Evolutionary conservation across 1,140 invertebrate genomes (phyloP), one percentile per base, ranked within the genome.

Genomic region (Drosophila kanapiae): DNA sequence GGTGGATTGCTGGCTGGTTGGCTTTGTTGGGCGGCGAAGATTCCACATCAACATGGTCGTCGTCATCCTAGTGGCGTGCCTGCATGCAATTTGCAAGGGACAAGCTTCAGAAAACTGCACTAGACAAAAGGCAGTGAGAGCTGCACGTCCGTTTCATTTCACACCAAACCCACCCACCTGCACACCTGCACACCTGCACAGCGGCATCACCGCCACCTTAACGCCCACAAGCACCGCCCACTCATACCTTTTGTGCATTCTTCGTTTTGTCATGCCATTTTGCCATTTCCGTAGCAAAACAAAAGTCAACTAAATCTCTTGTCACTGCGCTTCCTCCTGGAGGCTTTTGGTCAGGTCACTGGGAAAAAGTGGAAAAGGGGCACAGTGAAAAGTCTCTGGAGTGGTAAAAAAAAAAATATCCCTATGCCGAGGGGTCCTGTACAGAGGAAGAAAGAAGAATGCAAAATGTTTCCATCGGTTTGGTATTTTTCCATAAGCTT

Each of bases 221-320:
- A 9, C 56, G n/a, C n/a, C 48, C 60, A 47, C 47, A 35, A 10
- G 23, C 14, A 33, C 29, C 56, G 38, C 75, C 64, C 31, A 13
- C 61, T 65, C 47, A 42, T 68, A 56, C 75, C 75, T 78, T 78
- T 79, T 63, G 65, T 72, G 76, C 77, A 79, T 79, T 79, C 47
- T 48, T 72, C 76, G 67, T 80, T 79, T 79, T 79, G 77, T 79
- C 77, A 79, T 79, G 77, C 76, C 75, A 79, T 79, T 79, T 79
- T 79, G 68, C 76, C 77, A 79, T 79, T 79, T 79, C 77, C 77
- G 77, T 74, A 60, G 59, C 76, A 59, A 78, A 79, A 79, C 77
- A 79, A 79, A 79, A 79, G 77, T 79, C 77, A 79, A 79, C 76
- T 79, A 79, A 79, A 79, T 79, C 77, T 79, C 76, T 79, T 79